Evolutionary conservation across 2,797 vertebrate species (phyloP), one percentile per base, ranked within the genome.

Genomic region (Typhlichthys subterraneus): DNA sequence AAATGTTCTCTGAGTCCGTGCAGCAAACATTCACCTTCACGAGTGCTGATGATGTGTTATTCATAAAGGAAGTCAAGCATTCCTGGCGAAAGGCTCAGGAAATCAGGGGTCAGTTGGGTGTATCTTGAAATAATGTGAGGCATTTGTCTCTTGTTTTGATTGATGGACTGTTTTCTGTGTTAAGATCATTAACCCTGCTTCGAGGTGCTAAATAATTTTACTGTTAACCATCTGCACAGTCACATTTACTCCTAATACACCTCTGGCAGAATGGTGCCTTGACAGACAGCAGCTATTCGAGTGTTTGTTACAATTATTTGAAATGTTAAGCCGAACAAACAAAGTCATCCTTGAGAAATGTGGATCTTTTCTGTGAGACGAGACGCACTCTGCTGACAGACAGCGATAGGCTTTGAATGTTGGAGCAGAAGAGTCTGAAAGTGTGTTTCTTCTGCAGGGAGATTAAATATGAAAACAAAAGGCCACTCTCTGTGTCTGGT

Each of bases 391-490:
- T 42, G 55, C 57, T 9, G 11, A 75, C 70, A 83, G 64, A 73
- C 61, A 76, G 66, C 69, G 3, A 13, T 66, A 73, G 75, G 73
- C 76, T 53, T 82, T 82, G 67, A 75, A 79, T 77, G 76, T 56
- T 73, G 73, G 45, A 81, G 65, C 47, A 62, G 80, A 82, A 80
- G 45, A 73, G 57, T 49, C 66, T 75, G 79, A 86, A 73, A 84
- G 70, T 75, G 75, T 73, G 78, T 62, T 78, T 77, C 61, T 82
- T 69, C 69, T 73, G 64, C 81, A 74, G 73, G 81, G 79, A 75
- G 59, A 64, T 63, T 57, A 42, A 61, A 79, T 74, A 73, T 73
- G 62, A 81, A 85, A 85, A 82, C 75, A 84, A 81, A 80, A 79
- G 71, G 69, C 61, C 67, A 67, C 56, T 23, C 76, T 67, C 45